Evolutionary conservation across 1,140 invertebrate species (phyloP).

Genomic region (Calephelis nemesis): DNA sequence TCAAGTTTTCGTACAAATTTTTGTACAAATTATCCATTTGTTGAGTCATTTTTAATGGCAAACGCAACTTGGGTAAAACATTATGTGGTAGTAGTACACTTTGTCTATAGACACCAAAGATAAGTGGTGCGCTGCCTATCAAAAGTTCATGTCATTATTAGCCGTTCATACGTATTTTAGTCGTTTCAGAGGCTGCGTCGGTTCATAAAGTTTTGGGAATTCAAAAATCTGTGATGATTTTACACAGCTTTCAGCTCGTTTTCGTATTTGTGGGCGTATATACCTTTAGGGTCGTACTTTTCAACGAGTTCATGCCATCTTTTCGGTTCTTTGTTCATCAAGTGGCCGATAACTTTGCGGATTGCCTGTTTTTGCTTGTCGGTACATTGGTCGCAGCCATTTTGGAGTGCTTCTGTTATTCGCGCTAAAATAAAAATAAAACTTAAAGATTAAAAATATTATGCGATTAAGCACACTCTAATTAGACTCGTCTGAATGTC

Average conservation of each 20-base stretch:
- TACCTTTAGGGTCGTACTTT: conserved; percentile 83
- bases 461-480: no score
- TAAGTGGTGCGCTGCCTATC: no score
- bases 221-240: background rate
- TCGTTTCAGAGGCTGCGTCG: background rate
- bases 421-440: conserved; percentile 46
- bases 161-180: background rate
- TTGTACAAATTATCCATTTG: background rate
- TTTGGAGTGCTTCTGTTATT: conserved; percentile 82
- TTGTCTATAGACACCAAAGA: no score
- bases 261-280: conserved; percentile 81
- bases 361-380: conserved; percentile 80
- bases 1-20: background rate
- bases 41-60: no score
- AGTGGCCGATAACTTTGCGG: conserved; percentile 79
- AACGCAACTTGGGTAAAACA: no score
- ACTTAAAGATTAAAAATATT: conserved; percentile 50
- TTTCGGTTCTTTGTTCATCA: conserved; percentile 80
- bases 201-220: background rate
- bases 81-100: no score
- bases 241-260: conserved; percentile 47
- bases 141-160: background rate
- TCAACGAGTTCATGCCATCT: conserved; percentile 80
- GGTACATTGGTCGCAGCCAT: conserved; percentile 82
- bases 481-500: no score